A percentile compares a stretch with the other conserved stretches of the same genome.
Evolutionary conservation across 2,797 vertebrate genomes (phyloP).

Genomic region (Coracias cyanogaster): DNA sequence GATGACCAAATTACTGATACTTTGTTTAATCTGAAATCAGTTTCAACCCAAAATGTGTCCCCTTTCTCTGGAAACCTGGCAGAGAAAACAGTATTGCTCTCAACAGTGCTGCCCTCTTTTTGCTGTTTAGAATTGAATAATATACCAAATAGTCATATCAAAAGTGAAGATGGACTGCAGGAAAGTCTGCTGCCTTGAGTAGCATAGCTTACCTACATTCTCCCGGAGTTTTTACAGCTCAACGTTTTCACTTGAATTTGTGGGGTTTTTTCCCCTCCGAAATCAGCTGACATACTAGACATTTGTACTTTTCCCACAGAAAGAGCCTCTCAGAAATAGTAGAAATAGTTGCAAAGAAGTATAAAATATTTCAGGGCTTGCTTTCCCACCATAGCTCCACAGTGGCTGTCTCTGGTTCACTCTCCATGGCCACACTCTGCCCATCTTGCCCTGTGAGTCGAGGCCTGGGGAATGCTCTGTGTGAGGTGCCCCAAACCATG

Average conservation of each 20-base stretch:
- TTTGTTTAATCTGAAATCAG: background rate
- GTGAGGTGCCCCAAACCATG: fast-evolving
- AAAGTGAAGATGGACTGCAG: background rate
- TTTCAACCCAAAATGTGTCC: background rate
- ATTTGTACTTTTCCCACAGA: background rate
- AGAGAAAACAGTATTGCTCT: background rate
- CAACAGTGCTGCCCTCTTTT: background rate
- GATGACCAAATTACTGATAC: background rate
- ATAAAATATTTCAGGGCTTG: background rate
- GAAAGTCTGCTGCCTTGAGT: background rate
- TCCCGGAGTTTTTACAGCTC: background rate
- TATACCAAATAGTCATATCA: fast-evolving
- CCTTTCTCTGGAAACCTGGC: background rate
- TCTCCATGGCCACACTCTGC: background rate
- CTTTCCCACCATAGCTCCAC: background rate
- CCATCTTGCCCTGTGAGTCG: background rate
- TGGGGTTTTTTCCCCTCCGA: background rate
- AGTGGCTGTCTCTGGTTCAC: background rate
- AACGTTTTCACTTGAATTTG: background rate
- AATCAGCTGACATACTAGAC: background rate
- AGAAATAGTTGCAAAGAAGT: background rate
- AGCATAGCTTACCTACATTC: background rate
- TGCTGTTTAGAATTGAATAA: background rate
- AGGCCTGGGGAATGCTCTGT: background rate
- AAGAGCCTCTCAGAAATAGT: background rate